Evolutionary conservation across 2,888 invertebrate genomes (phyloP), one percentile per base, ranked within the genome.

Genomic region (Athetis lepigone): DNA sequence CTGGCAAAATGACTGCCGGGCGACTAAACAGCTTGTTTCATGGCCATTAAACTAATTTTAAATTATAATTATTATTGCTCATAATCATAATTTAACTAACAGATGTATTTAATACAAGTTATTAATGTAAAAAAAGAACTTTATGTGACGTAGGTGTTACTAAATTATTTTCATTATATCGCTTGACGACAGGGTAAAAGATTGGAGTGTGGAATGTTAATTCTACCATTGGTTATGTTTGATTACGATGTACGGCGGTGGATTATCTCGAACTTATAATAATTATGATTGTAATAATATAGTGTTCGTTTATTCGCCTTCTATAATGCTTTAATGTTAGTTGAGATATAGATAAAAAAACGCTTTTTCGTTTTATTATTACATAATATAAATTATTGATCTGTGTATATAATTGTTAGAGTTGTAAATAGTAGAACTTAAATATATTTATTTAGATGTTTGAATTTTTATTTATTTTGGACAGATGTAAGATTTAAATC

Each of bases 381-480:
- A 82, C 63, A 75, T 64, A 75, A 82, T 73, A 84, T 88, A 89
- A 89, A 89, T 90, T 88, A 91, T 92, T 88, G 90, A 90, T 94
- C 91, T 93, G 90, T 94, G 92, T 93, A 94, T 92, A 94, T 94
- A 94, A 89, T 84, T 89, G 91, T 90, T 92, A 92, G 91, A 78
- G 81, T 85, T 94, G 94, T 94, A 94, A 88, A 94, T 94, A 93
- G 78, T 92, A 93, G 89, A 85, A 75, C 36, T 84, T 81, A 85
- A 87, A 84, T 70, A 89, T 91, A 91, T 92, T 90, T 90, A 92
- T 89, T 87, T 88, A 84, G 82, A 85, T 73, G 82, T 87, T 86
- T 83, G 79, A 80, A 27, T 64, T 81, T 83, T 80, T 87, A 86
- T 87, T 87, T 85, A 85, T 85, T 85, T 85, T 86, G 80, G 73